These are phyloP conservation scores for Nudaria mundana DNA, from an alignment of 2,888 invertebrate species.

Conservation along the genomic window DNA sequence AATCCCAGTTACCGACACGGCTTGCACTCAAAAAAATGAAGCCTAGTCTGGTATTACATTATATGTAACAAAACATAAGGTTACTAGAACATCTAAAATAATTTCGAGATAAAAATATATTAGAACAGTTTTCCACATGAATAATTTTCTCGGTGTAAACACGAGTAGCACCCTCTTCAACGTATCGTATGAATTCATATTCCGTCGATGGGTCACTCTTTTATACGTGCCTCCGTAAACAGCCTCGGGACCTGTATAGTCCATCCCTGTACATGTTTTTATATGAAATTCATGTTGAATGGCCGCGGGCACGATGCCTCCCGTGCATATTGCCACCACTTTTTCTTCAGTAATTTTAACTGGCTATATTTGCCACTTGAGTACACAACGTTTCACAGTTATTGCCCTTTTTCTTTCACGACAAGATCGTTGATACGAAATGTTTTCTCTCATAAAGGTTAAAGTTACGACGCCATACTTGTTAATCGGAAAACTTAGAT, in stretches of 20 bases:
- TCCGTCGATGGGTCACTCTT: slow-evolving; percentile 1
- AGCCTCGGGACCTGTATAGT: slow-evolving; percentile 5
- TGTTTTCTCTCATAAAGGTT: no score
- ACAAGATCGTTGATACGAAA: slow-evolving; percentile 13
- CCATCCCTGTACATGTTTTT: slow-evolving; percentile 28
- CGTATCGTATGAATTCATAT: slow-evolving; percentile 1
- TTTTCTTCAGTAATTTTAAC: slow-evolving; percentile 37
- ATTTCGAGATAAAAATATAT: neutral
- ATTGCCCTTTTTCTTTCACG: slow-evolving; percentile 27
- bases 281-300: slow-evolving; percentile 30
- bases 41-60: no score
- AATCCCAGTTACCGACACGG: no score
- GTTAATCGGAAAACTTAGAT: no score
- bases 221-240: slow-evolving; percentile 2
- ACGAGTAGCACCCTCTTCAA: neutral
- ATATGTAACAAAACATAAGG: neutral
- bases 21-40: no score
- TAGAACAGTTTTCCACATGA: neutral
- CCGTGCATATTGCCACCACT: slow-evolving; percentile 27
- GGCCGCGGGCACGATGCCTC: slow-evolving; percentile 22
- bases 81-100: neutral
- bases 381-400: slow-evolving; percentile 25
- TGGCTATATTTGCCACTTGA: slow-evolving; percentile 34
- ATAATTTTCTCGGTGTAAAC: neutral
- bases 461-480: no score